These are phyloP conservation scores for Enteromius argenteus DNA, from an alignment of 2,797 vertebrate genomes.

Conservation along the genomic window DNA sequence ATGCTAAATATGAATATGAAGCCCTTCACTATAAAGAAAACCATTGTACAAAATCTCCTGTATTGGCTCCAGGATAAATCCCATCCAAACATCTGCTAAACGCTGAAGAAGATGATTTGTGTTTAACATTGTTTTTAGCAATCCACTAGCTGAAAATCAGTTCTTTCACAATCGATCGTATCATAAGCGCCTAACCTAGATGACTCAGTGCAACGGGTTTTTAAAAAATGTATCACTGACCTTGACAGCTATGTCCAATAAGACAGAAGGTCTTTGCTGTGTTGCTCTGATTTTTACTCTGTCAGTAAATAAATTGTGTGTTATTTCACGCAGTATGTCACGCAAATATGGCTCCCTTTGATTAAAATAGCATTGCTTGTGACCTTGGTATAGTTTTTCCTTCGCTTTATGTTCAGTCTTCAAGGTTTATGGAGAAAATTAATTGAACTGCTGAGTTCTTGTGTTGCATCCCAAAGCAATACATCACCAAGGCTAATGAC, in stretches of 20 bases:
- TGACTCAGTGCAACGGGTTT: background rate
- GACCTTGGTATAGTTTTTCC: background rate
- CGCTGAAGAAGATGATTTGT: background rate
- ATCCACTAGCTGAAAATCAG: background rate
- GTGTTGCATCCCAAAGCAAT: conserved; percentile 23
- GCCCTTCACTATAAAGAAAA: background rate
- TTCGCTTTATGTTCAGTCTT: conserved; percentile 6
- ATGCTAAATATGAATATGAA: background rate
- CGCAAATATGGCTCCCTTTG: background rate
- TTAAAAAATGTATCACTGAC: background rate
- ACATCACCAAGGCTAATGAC: conserved; percentile 9
- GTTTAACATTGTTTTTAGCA: background rate
- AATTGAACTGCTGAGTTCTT: conserved; percentile 1
- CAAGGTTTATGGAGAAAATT: conserved; percentile 30
- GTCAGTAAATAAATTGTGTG: background rate
- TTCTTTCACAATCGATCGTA: background rate
- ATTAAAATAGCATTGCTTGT: conserved; percentile 16
- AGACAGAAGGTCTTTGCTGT: background rate
- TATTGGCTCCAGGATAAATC: background rate
- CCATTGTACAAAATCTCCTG: background rate
- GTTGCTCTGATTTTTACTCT: background rate
- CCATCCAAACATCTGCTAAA: background rate
- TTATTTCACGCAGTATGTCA: conserved; percentile 3
- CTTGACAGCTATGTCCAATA: conserved; percentile 1
- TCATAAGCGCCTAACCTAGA: background rate